Evolutionary conservation across 2,113 vertebrate genomes (phyloP).

Genomic region (Albula glossodonta): DNA sequence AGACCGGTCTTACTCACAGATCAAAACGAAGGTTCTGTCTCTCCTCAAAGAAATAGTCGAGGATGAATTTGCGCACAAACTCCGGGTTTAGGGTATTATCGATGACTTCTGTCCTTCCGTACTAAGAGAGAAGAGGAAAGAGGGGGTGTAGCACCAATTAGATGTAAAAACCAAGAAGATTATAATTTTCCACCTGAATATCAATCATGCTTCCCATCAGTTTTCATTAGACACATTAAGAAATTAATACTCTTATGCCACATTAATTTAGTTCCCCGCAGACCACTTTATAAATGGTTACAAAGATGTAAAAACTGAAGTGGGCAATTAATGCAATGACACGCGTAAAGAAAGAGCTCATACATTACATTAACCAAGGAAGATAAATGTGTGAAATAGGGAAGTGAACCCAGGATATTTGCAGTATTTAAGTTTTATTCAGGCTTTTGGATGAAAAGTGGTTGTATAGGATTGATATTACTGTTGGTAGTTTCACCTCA

Average conservation of each 20-base stretch:
- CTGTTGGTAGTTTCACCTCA: neutral
- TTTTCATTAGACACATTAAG: neutral
- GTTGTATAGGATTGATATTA: conserved; percentile 31
- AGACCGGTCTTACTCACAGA: conserved; percentile 79
- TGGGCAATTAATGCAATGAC: neutral
- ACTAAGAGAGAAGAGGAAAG: conserved; percentile 66
- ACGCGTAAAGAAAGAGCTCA: conserved; percentile 27
- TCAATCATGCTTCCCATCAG: neutral
- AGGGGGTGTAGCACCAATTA: neutral
- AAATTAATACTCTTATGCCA: too few species aligned
- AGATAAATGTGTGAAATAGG: conserved; percentile 41
- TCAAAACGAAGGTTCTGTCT: conserved; percentile 95
- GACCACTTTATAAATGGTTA: neutral
- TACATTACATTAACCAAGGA: conserved; percentile 53
- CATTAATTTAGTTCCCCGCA: neutral
- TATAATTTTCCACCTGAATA: neutral
- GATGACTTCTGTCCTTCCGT: conserved; percentile 96
- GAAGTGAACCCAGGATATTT: neutral
- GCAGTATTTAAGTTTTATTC: too few species aligned
- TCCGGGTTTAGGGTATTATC: conserved; percentile 98
- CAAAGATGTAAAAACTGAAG: neutral
- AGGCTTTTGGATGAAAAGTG: neutral
- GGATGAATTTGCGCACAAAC: conserved; percentile 96
- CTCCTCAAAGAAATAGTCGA: conserved; percentile 99
- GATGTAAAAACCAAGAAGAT: neutral